phyloP scores from a whole-genome alignment of 2,888 invertebrate genomes.

The Tipula vernalis region DNA sequence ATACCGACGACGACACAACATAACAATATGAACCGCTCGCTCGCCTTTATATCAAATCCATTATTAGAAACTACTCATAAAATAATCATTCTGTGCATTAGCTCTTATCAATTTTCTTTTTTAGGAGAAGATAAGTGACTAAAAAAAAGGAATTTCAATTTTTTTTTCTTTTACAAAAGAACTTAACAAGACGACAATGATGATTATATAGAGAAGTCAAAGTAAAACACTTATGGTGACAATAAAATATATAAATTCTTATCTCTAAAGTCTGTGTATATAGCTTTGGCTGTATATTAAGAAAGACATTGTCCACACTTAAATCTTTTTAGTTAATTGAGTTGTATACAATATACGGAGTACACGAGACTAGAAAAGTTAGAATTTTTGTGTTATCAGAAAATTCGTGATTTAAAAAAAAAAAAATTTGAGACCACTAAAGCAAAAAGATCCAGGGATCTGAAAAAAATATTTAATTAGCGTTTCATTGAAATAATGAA shows the following conservation, averaged over 20 bases:
- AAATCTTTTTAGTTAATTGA: neutral
- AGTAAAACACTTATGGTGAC: neutral
- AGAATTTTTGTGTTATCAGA: neutral
- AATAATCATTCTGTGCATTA: neutral
- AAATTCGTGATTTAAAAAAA: neutral
- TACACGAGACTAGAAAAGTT: neutral
- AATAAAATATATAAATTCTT: neutral
- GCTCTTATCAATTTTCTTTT: neutral
- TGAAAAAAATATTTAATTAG: neutral
- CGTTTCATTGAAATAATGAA: neutral
- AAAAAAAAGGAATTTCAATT: neutral
- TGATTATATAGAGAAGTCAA: neutral
- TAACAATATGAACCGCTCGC: neutral
- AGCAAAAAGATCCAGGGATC: neutral
- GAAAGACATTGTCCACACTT: neutral
- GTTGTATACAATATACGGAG: neutral
- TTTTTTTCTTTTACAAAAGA: neutral
- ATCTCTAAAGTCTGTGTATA: neutral
- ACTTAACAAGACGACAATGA: neutral
- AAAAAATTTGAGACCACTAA: neutral
- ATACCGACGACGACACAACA: neutral
- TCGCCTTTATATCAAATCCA: neutral
- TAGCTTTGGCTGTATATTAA: neutral
- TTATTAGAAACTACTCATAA: neutral
- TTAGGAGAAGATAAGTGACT: neutral